Evolutionary conservation across 2,113 vertebrate genomes (phyloP).

Genomic region (Barbus barbus): DNA sequence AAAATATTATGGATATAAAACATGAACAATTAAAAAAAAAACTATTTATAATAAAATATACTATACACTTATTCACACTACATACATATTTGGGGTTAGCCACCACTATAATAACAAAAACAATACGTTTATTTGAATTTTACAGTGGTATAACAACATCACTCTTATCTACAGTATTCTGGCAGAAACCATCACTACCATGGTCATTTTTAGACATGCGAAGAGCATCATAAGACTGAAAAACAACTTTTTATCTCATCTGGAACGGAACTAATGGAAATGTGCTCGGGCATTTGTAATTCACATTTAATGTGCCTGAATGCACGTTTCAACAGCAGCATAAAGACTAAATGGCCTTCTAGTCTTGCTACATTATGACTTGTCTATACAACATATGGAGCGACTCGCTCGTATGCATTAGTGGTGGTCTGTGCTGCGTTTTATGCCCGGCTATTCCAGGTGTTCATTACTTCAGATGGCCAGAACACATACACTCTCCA

Average conservation of each 20-base stretch:
- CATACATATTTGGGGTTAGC: neutral
- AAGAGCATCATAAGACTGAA: neutral
- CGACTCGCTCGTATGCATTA: neutral
- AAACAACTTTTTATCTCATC: neutral
- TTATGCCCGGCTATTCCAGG: conserved; percentile 5
- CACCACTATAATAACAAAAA: neutral
- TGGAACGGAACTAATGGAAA: neutral
- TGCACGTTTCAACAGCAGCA: conserved; percentile 3
- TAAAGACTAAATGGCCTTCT: conserved; percentile 30
- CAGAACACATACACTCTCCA: conserved; percentile 1
- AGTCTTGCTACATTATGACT: conserved; percentile 16
- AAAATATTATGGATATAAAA: too few species aligned
- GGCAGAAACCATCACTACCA: neutral
- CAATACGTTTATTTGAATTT: neutral
- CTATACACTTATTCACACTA: neutral
- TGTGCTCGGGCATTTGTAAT: neutral
- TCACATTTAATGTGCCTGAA: conserved; percentile 10
- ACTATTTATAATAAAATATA: too few species aligned
- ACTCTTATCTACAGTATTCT: neutral
- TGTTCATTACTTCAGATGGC: conserved; percentile 29
- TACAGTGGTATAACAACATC: neutral
- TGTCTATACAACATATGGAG: conserved; percentile 33
- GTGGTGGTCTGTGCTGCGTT: neutral
- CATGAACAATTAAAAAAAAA: too few species aligned
- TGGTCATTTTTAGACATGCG: neutral